A percentile compares a stretch with the other conserved stretches of the same genome.
Evolutionary conservation across 2,113 vertebrate species (phyloP).

Genomic region (Cathartes aura): DNA sequence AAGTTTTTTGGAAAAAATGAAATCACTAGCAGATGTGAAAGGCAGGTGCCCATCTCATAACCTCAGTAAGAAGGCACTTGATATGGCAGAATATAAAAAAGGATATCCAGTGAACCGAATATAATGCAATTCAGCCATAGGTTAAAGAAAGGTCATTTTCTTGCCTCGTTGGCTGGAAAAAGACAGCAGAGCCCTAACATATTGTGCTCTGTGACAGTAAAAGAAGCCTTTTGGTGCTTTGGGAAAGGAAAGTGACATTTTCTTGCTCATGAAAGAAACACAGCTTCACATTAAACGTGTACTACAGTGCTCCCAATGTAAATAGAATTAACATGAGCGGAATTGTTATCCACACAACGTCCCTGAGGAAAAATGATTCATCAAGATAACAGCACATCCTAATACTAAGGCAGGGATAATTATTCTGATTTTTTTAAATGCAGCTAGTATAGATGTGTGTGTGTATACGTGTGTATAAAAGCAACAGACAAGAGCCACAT

Average conservation of each 20-base stretch:
- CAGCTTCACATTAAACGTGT: background rate
- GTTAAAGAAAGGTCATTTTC: slow-evolving; percentile 57
- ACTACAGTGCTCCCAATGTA: background rate
- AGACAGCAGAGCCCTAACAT: slow-evolving; percentile 4
- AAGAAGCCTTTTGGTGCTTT: slow-evolving; percentile 41
- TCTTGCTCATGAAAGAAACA: background rate
- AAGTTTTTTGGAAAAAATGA: background rate
- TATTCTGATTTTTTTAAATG: background rate
- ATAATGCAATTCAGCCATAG: slow-evolving; percentile 34
- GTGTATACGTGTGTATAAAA: background rate
- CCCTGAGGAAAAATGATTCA: background rate
- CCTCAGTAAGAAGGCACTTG: background rate
- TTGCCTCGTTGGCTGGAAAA: slow-evolving; percentile 51
- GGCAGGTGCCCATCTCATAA: background rate
- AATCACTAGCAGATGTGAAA: background rate
- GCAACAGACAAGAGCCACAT: background rate
- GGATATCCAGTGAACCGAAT: background rate
- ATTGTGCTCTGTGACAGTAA: slow-evolving; percentile 35
- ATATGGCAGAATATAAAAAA: background rate
- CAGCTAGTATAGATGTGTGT: background rate
- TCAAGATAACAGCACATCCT: background rate
- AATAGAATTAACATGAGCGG: slow-evolving; percentile 2
- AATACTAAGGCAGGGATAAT: background rate
- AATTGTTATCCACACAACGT: background rate
- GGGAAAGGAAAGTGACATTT: slow-evolving; percentile 26